phyloP scores from a whole-genome alignment of 35 echinoderm and acorn worm species.

The Stichopus chloronotus region DNA sequence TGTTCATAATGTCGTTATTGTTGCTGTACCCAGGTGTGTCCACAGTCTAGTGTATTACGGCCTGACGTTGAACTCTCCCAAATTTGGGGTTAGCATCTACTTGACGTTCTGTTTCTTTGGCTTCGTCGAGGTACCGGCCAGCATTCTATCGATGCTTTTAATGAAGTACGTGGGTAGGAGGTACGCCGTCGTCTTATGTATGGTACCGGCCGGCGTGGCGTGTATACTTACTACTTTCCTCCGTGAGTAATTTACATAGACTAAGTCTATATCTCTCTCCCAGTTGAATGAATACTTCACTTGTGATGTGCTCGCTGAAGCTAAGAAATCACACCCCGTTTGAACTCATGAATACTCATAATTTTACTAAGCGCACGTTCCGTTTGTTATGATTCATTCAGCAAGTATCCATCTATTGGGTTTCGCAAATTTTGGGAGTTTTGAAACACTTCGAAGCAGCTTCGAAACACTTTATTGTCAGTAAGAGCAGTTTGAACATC shows the following conservation, averaged over 20 bases:
- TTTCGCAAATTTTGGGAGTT: too few species aligned
- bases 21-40: slow-evolving; percentile 2
- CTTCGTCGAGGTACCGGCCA: slow-evolving; percentile 20
- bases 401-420: too few species aligned
- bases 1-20: too few species aligned
- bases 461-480: too few species aligned
- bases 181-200: not conserved
- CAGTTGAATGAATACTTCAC: too few species aligned
- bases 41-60: slow-evolving; percentile 50
- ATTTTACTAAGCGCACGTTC: too few species aligned
- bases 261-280: not conserved
- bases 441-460: too few species aligned
- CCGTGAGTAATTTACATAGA: slow-evolving; percentile 13
- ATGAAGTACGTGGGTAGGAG: slow-evolving; percentile 13
- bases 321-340: too few species aligned
- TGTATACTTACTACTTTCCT: not conserved
- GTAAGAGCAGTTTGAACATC: too few species aligned
- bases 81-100: slow-evolving; percentile 30
- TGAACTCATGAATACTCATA: too few species aligned
- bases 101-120: slow-evolving; percentile 3
- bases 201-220: slow-evolving; percentile 1
- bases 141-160: not conserved
- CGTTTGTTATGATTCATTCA: too few species aligned
- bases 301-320: too few species aligned
- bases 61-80: slow-evolving; percentile 17